Evolutionary conservation across 2,113 vertebrate species (phyloP).

Genomic region (Dermatemys mawii): DNA sequence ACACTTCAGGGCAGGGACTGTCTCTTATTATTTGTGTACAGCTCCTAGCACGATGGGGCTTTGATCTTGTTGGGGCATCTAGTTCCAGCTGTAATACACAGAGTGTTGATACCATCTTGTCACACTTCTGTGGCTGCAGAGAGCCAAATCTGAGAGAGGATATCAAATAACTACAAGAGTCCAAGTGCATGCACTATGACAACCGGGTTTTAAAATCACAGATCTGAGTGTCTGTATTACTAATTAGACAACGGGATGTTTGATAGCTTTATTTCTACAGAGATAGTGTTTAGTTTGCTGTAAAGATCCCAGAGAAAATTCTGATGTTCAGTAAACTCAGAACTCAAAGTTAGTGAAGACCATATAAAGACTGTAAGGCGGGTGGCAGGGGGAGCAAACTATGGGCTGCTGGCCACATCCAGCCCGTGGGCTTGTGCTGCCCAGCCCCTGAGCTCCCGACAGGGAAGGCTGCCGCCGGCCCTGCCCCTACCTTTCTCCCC

Average conservation of each 20-base stretch:
- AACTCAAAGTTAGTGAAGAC: neutral
- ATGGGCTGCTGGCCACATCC: no score
- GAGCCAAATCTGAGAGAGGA: rapidly evolving
- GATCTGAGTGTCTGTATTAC: neutral
- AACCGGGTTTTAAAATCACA: neutral
- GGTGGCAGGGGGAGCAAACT: no score
- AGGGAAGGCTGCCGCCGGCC: no score
- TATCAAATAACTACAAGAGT: neutral
- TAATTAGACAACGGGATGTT: neutral
- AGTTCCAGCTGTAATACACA: neutral
- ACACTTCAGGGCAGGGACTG: neutral
- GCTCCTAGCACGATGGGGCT: neutral
- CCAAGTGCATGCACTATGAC: neutral
- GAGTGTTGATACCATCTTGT: neutral
- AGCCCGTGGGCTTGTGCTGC: no score
- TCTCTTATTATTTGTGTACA: neutral
- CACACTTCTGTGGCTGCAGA: neutral
- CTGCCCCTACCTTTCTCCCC: no score
- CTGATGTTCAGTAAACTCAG: neutral
- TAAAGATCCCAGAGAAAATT: neutral
- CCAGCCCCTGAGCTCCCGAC: no score
- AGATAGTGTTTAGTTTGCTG: neutral
- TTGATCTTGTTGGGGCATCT: neutral
- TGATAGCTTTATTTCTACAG: neutral
- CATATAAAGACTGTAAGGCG: no score